Percentiles rank a stretch among this genome's conserved stretches.
phyloP scores from a whole-genome alignment of 2,797 vertebrate species.

The Balearica regulorum region DNA sequence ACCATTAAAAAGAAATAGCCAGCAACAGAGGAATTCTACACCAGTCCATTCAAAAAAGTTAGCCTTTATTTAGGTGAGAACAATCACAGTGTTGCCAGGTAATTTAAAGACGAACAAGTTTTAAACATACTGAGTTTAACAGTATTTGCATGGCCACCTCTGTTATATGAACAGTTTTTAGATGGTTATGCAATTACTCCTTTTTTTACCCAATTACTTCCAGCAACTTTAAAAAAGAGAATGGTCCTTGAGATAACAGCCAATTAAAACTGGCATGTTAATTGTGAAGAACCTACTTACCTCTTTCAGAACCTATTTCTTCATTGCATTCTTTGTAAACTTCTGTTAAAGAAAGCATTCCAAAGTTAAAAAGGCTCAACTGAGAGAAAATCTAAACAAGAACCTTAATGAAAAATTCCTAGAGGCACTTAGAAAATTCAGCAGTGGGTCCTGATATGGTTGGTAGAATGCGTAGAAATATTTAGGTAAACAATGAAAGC shows the following conservation, averaged over 20 bases:
- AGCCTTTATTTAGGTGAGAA: background rate
- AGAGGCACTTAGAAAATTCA: background rate
- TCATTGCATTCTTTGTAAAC: constrained; percentile 80
- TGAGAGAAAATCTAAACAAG: background rate
- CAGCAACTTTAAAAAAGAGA: constrained; percentile 38
- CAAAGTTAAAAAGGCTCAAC: background rate
- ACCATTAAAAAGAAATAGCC: background rate
- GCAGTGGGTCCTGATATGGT: background rate
- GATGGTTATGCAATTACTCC: constrained; percentile 41
- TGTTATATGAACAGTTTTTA: background rate
- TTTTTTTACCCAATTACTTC: constrained; percentile 54
- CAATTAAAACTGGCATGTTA: background rate
- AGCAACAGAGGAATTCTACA: background rate
- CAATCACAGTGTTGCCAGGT: background rate
- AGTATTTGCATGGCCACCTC: background rate
- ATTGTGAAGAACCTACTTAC: background rate
- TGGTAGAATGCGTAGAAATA: background rate
- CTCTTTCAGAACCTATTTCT: constrained; percentile 59
- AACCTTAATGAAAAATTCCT: background rate
- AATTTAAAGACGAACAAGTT: background rate
- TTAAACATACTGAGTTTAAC: background rate
- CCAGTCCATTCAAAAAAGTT: background rate
- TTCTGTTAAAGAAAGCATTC: constrained; percentile 25
- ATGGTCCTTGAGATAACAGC: background rate
- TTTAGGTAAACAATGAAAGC: background rate